Evolutionary conservation across 2,888 invertebrate genomes (phyloP), one percentile per base, ranked within the genome.

Genomic region (Spodoptera picta): DNA sequence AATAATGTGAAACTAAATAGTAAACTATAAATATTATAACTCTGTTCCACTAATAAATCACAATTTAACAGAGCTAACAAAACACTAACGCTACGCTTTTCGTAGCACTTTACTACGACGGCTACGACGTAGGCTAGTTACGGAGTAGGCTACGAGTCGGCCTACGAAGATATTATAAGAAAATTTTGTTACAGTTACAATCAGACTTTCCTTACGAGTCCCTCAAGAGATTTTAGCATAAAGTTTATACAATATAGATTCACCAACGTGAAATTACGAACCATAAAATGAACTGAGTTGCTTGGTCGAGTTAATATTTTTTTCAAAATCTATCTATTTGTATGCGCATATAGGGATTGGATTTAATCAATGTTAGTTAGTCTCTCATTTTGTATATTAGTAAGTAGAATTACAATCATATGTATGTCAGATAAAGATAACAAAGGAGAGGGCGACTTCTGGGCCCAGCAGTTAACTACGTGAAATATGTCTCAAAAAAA

Each of bases 101-200:
- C 54, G 72, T 66, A 72, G 66, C 46, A 0, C 14, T 0, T 1
- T 36, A 31, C 72, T 71, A 65, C 65, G 14, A 14, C 9, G 47
- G 9, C 48, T 67, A 51, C 67, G 46, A 55, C 23, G 5, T 9
- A 10, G 27, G 14, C 9, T 43, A 61, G 36, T 64, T 72, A 51
- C 67, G 43, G 50, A 27, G 5, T 7, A 7, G 27, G 14, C 10
- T 43, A 61, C 36, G 71, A n/a, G 1, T 44, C 9, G 11, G 9
- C 43, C 12, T 41, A 51, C 52, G 3, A 44, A 46, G 9, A 3
- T 43, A 65, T 63, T 19, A 36, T 43, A 19, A 50, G 9, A 62
- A 36, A 36, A 11, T 43, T 27, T 50, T 69, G 31, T 24, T 19
- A 62, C 4, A 31, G 44, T 14, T n/a, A 27, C 27, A 27, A 70